Conservation (phyloP, 1,140 invertebrate genomes). For the Chrysopa pallens region DNA sequence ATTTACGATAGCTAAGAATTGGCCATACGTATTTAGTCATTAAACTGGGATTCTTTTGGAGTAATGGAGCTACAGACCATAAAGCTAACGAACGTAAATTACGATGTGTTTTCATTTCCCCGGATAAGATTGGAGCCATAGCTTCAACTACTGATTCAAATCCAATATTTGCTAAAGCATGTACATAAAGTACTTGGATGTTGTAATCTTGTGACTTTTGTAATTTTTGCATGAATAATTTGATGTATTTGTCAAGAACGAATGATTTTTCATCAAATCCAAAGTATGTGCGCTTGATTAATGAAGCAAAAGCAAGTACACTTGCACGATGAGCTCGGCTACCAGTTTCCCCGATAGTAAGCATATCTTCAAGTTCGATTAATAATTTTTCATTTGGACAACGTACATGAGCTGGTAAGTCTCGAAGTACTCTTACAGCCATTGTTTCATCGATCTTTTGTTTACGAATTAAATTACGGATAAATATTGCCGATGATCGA, state of each 20-base stretch:
- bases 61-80: conserved; percentile 12
- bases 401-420: conserved; percentile 20
- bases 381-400: conserved; percentile 18
- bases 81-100: conserved; percentile 20
- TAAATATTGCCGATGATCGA: conserved; percentile 17
- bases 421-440: conserved; percentile 16
- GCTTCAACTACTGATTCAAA: conserved; percentile 8
- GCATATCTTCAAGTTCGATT: conserved; percentile 17
- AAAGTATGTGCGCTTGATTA: conserved; percentile 19
- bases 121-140: conserved; percentile 10
- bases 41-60: conserved; percentile 10
- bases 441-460: conserved; percentile 12
- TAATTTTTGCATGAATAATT: conserved; percentile 5
- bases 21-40: conserved; percentile 23
- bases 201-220: conserved; percentile 7
- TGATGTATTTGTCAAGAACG: conserved; percentile 6
- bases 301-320: conserved; percentile 20
- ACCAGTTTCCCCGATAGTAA: conserved; percentile 8
- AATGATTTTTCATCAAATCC: conserved; percentile 1
- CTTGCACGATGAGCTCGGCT: conserved; percentile 15
- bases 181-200: conserved; percentile 9
- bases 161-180: conserved; percentile 13
- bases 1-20: conserved; percentile 16
- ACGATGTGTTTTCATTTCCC: conserved; percentile 6
- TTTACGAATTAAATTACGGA: conserved; percentile 17